phyloP scores from a whole-genome alignment of 92 coral and sea anemone genomes.

The Parazoanthus darwini region DNA sequence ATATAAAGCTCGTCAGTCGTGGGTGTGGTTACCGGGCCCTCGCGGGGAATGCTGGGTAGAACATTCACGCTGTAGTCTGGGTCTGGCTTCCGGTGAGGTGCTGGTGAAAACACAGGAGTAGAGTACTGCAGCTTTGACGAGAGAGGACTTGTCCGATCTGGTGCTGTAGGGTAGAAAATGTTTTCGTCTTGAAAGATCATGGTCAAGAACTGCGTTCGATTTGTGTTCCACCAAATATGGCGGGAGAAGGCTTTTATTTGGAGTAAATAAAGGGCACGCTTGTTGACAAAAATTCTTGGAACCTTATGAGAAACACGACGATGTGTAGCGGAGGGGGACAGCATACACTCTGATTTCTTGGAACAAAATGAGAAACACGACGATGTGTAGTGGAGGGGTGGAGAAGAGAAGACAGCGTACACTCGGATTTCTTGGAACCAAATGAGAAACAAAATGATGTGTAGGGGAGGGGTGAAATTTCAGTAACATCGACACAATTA shows the following conservation, averaged over 20 bases:
- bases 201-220: no score
- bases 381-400: not conserved
- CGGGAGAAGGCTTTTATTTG: no score
- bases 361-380: not conserved
- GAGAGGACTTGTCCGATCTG: constrained; percentile 61
- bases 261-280: no score
- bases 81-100: constrained; percentile 62
- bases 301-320: constrained; percentile 24
- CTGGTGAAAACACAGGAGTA: constrained; percentile 86
- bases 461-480: not conserved
- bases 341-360: not conserved
- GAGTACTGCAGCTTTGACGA: constrained; percentile 64
- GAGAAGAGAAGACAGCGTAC: constrained; percentile 39
- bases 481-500: no score
- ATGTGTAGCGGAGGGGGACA: not conserved
- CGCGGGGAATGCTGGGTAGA: constrained; percentile 64
- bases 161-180: constrained; percentile 51
- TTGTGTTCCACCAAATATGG: no score
- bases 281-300: constrained; percentile 13
- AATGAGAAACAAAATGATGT: not conserved
- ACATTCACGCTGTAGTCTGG: constrained; percentile 5
- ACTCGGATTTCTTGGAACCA: constrained; percentile 9
- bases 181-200: no score
- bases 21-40: constrained; percentile 78
- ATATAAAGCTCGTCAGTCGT: constrained; percentile 87